Evolutionary conservation across 2,888 invertebrate species (phyloP).

Genomic region (Lasioglossum pauxillum): DNA sequence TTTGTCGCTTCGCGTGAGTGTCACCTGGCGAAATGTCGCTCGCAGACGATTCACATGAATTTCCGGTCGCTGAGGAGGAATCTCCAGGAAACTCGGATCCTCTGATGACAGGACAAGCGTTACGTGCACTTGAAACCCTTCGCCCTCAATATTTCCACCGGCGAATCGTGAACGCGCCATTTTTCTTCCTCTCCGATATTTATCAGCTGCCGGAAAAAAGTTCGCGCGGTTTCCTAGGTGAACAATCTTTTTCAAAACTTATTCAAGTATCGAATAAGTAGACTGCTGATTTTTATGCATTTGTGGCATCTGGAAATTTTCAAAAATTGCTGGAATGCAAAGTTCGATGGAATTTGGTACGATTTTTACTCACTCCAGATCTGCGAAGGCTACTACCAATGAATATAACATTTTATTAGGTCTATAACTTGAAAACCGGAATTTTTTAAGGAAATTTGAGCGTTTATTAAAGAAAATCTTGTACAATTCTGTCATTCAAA

Average conservation of each 20-base stretch:
- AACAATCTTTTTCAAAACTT: neutral
- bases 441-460: no score
- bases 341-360: no score
- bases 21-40: conserved; percentile 49
- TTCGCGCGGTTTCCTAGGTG: neutral
- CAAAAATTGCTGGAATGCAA: no score
- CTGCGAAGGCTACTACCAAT: no score
- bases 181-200: conserved; percentile 20
- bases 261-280: no score
- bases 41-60: conserved; percentile 53
- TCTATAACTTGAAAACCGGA: no score
- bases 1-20: conserved; percentile 62
- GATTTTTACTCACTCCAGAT: no score
- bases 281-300: no score
- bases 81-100: conserved; percentile 22
- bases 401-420: no score
- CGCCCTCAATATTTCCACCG: neutral
- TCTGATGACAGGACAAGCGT: conserved; percentile 1
- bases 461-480: no score
- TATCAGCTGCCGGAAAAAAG: neutral
- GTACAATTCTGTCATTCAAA: no score
- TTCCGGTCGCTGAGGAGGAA: conserved; percentile 34
- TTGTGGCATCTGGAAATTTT: no score
- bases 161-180: conserved; percentile 25
- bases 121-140: conserved; percentile 14